Evolutionary conservation across 2,888 invertebrate species (phyloP).

Genomic region (Melanostoma scalare): DNA sequence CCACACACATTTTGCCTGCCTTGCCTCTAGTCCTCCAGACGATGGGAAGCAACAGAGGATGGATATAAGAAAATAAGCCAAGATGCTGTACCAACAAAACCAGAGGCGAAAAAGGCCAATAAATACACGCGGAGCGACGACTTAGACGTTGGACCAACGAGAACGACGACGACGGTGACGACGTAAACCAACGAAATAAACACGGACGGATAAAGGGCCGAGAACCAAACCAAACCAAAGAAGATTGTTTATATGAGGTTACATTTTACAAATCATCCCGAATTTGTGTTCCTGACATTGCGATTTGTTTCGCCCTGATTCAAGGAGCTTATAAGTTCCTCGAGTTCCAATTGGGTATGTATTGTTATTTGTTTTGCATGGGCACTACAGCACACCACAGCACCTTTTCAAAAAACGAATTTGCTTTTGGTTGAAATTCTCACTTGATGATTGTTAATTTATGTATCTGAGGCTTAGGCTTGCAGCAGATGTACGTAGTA

Average conservation of each 20-base stretch:
- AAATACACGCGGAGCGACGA: neutral
- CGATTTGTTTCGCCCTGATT: conserved; percentile 44
- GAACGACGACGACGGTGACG: conserved; percentile 8
- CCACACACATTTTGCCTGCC: neutral
- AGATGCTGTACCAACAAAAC: conserved; percentile 5
- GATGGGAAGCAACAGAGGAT: conserved; percentile 40
- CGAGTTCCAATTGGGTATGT: conserved; percentile 27
- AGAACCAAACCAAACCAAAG: conserved; percentile 25
- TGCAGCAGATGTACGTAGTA: conserved; percentile 14
- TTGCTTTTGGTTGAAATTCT: conserved; percentile 22
- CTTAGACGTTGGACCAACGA: neutral
- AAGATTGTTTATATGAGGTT: conserved; percentile 43
- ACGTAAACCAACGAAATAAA: conserved; percentile 7
- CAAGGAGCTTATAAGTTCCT: conserved; percentile 40
- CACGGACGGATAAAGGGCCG: conserved; percentile 7
- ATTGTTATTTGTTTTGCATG: conserved; percentile 10
- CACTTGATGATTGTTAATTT: conserved; percentile 35
- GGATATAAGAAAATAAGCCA: conserved; percentile 4
- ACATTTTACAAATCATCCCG: conserved; percentile 58
- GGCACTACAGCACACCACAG: neutral
- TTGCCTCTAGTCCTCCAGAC: neutral
- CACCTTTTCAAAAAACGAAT: conserved; percentile 12
- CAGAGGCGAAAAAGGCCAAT: conserved; percentile 22
- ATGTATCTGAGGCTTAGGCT: conserved; percentile 20
- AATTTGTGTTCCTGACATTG: conserved; percentile 56